Base-by-base conservation (phyloP, 1,140 invertebrate genomes). In the Cyrtorhinus lividipennis region DNA sequence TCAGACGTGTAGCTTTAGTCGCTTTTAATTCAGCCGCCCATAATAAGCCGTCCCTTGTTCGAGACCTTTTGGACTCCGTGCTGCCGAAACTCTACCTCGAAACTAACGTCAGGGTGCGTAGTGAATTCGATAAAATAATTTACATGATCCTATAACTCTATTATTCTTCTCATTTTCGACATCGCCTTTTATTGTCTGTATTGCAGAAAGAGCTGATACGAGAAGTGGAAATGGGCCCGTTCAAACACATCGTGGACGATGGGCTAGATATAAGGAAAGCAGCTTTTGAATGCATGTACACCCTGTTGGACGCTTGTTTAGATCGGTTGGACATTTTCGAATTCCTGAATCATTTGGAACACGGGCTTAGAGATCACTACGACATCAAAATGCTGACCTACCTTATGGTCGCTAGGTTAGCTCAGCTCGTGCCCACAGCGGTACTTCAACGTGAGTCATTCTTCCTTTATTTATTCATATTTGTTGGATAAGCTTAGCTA, bases 201-300 rank as follows among this genome's bases (percentile, higher is more conserved):
- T 64, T 64, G 59, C 76, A 95, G 87, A 92, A 91, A 86, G 95
- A 98, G 73, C 76, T 99, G 0, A 97, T 99, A 65, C 80, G 95
- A 62, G 95, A 98, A 78, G 96, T 99, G 10, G 95, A 99, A 79
- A 99, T 99, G 96, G 96, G 96, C 46, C 96, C 96, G 1, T 99
- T 99, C 75, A 98, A 95, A 76, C 96, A 99, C 72, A 95, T 93
- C 1, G 92, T 99, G 5, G 96, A 99, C 74, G 96, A 98, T 80
- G 96, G 96, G 2, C 77, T 99, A 30, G 96, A 99, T 75, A 84
- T 98, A 56, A 81, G 96, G 71, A 98, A 99, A 76, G 94, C 95
- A 56, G 95, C 95, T 0, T 99, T 98, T 76, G 96, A 99, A 75
- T 99, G 95, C 77, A 98, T 99, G 95, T 99, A 99, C 76, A 99